Evolutionary conservation across 2,888 invertebrate genomes (phyloP).

Genomic region (Nysson spinosus): DNA sequence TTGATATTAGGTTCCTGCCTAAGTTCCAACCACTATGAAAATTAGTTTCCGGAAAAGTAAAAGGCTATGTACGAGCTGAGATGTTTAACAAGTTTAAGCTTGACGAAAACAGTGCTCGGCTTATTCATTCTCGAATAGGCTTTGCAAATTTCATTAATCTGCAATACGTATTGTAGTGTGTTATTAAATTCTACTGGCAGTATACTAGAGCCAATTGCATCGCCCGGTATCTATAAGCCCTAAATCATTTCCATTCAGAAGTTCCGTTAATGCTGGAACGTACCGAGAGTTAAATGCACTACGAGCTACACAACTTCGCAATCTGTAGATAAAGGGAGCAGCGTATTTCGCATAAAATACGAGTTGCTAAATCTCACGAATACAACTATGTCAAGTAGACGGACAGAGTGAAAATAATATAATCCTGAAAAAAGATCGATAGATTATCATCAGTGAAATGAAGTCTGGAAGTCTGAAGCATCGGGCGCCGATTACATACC

Average conservation of each 20-base stretch:
- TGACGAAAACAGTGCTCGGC: conserved; percentile 6
- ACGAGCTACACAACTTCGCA: too few relatives aligned
- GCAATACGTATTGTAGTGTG: neutral
- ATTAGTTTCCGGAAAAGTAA: conserved; percentile 26
- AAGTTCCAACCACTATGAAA: conserved; percentile 7
- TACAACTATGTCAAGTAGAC: too few relatives aligned
- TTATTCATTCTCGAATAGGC: neutral
- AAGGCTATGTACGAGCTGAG: conserved; percentile 7
- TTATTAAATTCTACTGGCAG: neutral
- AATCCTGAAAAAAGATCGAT: conserved; percentile 3
- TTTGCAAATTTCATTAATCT: neutral
- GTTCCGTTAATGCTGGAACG: too few relatives aligned
- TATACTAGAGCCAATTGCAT: too few relatives aligned
- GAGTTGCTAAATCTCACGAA: too few relatives aligned
- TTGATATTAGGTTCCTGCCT: conserved; percentile 8
- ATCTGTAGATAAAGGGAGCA: too few relatives aligned
- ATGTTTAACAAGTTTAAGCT: conserved; percentile 11
- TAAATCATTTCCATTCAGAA: too few relatives aligned
- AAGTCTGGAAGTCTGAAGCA: neutral
- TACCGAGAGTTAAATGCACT: too few relatives aligned
- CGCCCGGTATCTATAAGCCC: too few relatives aligned
- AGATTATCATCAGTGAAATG: conserved; percentile 3
- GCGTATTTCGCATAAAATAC: too few relatives aligned
- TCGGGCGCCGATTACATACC: conserved; percentile 8
- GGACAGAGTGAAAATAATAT: neutral